These are phyloP conservation scores for Neolamprologus cancellatus DNA, from an alignment of 2,113 vertebrate species.

Conservation along the genomic window DNA sequence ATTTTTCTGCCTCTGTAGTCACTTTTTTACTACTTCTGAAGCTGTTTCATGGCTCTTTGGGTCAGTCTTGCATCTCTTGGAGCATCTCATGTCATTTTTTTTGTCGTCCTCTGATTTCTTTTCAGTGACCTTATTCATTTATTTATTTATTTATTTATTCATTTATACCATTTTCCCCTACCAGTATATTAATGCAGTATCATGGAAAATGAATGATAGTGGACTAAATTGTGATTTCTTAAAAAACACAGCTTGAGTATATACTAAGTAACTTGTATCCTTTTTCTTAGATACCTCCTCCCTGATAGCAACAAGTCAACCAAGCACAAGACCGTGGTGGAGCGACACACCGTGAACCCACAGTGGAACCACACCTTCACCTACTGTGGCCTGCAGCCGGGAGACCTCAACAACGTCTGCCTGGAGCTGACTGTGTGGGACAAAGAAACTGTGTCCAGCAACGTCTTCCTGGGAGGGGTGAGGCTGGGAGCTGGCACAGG, in stretches of 20 bases:
- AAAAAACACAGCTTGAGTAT: background rate
- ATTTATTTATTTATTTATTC: background rate
- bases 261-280: background rate
- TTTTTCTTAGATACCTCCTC: conserved; percentile 81
- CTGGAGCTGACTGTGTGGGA: conserved; percentile 96
- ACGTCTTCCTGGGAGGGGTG: conserved; percentile 92
- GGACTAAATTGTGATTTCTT: background rate
- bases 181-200: background rate
- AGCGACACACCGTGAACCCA: conserved; percentile 88
- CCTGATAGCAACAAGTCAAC: conserved; percentile 91
- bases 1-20: background rate
- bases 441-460: conserved; percentile 92
- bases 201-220: background rate
- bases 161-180: background rate
- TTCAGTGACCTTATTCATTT: background rate
- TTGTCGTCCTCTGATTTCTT: background rate
- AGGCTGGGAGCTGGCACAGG: conserved; percentile 86
- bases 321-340: conserved; percentile 92
- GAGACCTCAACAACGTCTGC: conserved; percentile 85
- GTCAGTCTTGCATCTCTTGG: background rate
- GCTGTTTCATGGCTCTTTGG: background rate
- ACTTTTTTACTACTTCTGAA: background rate
- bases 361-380: conserved; percentile 94
- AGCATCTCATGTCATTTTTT: background rate
- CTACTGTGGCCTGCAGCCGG: conserved; percentile 82